phyloP scores from a whole-genome alignment of 2,113 vertebrate species.

The Todiramphus chloris region DNA sequence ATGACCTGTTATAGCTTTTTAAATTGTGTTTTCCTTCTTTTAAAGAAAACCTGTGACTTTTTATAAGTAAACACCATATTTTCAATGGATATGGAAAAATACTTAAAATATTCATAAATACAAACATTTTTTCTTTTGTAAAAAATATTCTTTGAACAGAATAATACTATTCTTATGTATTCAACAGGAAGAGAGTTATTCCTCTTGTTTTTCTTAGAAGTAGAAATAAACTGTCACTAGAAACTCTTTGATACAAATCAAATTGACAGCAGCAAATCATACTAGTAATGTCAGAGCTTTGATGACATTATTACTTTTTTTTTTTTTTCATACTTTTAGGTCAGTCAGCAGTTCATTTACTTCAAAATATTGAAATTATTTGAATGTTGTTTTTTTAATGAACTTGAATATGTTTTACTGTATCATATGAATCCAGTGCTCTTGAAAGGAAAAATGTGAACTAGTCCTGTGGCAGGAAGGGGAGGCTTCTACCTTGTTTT shows the following conservation, averaged over 20 bases:
- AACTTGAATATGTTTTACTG: slow-evolving; percentile 7
- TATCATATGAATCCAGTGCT: neutral
- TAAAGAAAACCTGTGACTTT: neutral
- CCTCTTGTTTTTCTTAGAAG: neutral
- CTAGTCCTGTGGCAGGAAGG: neutral
- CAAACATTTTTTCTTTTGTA: neutral
- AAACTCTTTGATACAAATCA: neutral
- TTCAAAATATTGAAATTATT: slow-evolving; percentile 37
- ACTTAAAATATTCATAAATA: neutral
- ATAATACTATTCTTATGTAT: neutral
- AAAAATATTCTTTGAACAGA: neutral
- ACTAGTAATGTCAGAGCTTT: neutral
- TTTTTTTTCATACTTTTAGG: neutral
- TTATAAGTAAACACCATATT: neutral
- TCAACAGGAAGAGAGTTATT: neutral
- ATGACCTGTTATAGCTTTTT: neutral
- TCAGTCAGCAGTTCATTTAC: neutral
- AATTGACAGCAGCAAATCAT: neutral
- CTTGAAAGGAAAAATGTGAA: slow-evolving; percentile 17
- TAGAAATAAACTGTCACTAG: neutral
- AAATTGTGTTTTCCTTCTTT: neutral
- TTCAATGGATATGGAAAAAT: neutral
- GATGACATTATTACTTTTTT: neutral
- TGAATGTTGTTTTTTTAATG: slow-evolving; percentile 44
- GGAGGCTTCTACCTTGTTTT: neutral